phyloP scores from a whole-genome alignment of 2,113 vertebrate genomes.

The Uropsilus gracilis region DNA sequence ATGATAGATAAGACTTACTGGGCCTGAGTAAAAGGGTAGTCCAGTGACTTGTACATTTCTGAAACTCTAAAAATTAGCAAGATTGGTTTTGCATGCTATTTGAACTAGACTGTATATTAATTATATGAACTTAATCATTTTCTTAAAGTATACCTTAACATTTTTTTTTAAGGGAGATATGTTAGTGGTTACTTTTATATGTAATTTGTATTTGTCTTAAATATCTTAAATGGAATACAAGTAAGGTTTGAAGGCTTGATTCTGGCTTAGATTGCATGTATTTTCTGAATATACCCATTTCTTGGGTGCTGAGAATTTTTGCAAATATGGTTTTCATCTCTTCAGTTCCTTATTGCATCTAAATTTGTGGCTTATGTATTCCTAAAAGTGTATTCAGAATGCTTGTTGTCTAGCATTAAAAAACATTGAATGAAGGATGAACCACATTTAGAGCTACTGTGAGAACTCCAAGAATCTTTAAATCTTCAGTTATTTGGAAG shows the following conservation, averaged over 20 bases:
- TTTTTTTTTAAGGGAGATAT: background rate
- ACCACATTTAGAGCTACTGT: slow-evolving; percentile 45
- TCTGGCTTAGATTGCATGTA: slow-evolving; percentile 35
- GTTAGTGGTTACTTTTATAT: slow-evolving; percentile 47
- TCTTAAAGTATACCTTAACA: slow-evolving; percentile 17
- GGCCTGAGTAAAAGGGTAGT: slow-evolving; percentile 25
- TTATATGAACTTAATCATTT: slow-evolving; percentile 52
- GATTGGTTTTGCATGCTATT: slow-evolving; percentile 39
- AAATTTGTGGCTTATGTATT: slow-evolving; percentile 29
- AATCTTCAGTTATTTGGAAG: no score
- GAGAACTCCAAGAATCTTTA: slow-evolving; percentile 44
- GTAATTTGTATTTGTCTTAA: background rate
- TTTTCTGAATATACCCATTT: slow-evolving; percentile 44
- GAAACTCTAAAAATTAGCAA: slow-evolving; percentile 50
- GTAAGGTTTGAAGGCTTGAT: slow-evolving; percentile 4
- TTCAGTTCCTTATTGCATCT: slow-evolving; percentile 38
- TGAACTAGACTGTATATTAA: slow-evolving; percentile 17
- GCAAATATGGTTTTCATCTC: background rate
- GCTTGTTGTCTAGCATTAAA: slow-evolving; percentile 44
- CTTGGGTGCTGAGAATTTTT: slow-evolving; percentile 37
- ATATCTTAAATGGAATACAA: slow-evolving; percentile 26
- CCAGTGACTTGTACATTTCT: slow-evolving; percentile 46
- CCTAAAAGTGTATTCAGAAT: slow-evolving; percentile 51
- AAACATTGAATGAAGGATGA: slow-evolving; percentile 25
- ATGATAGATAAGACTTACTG: slow-evolving; percentile 56